Base-by-base conservation (phyloP, 2,888 invertebrate species). In the Phengaris arion region DNA sequence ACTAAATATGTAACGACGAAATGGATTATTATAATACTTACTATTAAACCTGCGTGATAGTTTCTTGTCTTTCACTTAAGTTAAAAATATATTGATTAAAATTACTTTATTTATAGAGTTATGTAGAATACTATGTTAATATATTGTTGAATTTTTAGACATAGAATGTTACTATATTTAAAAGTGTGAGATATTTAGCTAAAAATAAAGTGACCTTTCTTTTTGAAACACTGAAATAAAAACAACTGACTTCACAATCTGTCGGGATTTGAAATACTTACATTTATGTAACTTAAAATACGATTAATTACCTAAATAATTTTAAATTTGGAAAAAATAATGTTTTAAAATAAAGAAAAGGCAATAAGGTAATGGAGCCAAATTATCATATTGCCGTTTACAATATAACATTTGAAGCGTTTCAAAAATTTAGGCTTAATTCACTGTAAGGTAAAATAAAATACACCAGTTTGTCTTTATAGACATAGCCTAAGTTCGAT, bases 361-460 rank as follows among this genome's bases (percentile, higher is more conserved):
- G 52, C 72, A 72, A 54, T 72, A 52, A 52, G 52, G 54, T 74
- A 59, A 64, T 74, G 48, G 46, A 51, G 51, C 46, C 64, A 64
- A 64, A 59, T 74, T 74, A 64, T 59, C 64, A 74, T 59, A 59
- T 64, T 64, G 64, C 59, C 48, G 22, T 59, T 46, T 51, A 64
- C 13, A 35, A 59, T 3, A 46, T 12, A 2, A 35, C 35, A 64
- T 10, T 69, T n/a, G 57, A 54, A 74, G 83, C 82, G 85, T 87
- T 88, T 87, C 85, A 85, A 87, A 85, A 87, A 88, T 81, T 84
- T 83, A 84, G 83, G 79, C 79, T 76, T 77, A 81, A 81, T 85
- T 91, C 93, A 93, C 93, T 93, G 93, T 93, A 92, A 93, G 93
- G 93, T 93, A 92, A 89, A 85, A 82, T 79, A 85, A 87, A 91